These are phyloP conservation scores for Eulemur rufifrons DNA, from an alignment of 2,113 vertebrate genomes.

Conservation along the genomic window DNA sequence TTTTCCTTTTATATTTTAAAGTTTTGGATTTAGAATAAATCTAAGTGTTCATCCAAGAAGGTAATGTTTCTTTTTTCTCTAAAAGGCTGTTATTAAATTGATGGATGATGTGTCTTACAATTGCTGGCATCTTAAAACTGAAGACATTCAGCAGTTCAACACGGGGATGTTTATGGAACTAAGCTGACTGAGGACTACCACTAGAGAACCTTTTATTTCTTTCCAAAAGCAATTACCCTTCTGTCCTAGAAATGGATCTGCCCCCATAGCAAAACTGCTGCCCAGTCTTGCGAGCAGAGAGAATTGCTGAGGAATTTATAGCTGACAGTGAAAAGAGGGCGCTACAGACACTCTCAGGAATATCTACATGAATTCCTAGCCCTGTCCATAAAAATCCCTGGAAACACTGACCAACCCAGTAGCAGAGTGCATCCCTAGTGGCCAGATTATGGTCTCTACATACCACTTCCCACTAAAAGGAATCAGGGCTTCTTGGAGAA, in stretches of 20 bases:
- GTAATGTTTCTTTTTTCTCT: constrained; percentile 55
- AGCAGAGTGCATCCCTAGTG: not conserved
- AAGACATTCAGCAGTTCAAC: constrained; percentile 26
- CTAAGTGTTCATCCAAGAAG: constrained; percentile 46
- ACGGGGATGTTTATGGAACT: constrained; percentile 29
- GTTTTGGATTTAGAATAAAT: constrained; percentile 57
- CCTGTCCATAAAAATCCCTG: not conserved
- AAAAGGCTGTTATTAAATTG: constrained; percentile 70
- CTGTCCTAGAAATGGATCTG: not conserved
- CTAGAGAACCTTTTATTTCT: constrained; percentile 30
- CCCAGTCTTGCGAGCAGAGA: not conserved
- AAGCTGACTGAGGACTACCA: not conserved
- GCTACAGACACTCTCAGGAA: not conserved
- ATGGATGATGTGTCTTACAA: constrained; percentile 67
- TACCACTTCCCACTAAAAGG: not conserved
- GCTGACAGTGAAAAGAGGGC: not conserved
- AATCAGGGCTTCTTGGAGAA: not conserved
- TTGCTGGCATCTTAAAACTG: constrained; percentile 48
- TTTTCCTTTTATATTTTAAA: constrained; percentile 43
- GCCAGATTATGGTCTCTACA: constrained; percentile 30
- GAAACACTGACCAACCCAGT: not conserved
- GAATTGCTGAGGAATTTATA: rapidly evolving
- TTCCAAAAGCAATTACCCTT: constrained; percentile 49
- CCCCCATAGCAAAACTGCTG: not conserved
- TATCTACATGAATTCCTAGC: not conserved